A percentile compares a stretch with the other conserved stretches of the same genome.
Evolutionary conservation across 2,888 invertebrate species (phyloP).

Genomic region (Noctua pronuba): DNA sequence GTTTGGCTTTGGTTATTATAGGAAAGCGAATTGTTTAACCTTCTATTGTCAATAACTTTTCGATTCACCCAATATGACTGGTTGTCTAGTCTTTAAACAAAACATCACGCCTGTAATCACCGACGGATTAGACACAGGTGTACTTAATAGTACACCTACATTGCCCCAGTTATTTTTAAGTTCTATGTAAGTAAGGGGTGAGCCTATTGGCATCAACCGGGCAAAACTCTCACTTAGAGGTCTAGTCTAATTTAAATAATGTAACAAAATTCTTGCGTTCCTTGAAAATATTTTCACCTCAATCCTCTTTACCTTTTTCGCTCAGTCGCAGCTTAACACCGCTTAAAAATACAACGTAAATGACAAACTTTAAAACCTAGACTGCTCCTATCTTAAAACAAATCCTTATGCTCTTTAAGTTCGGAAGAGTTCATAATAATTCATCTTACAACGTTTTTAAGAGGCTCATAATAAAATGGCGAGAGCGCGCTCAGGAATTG

Average conservation of each 20-base stretch:
- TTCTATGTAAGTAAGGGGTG: not conserved
- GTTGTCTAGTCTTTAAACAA: not conserved
- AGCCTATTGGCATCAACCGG: not conserved
- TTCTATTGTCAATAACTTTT: not conserved
- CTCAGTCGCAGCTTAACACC: not conserved
- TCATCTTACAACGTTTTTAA: conserved; percentile 62
- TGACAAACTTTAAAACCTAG: conserved; percentile 44
- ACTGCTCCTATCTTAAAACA: conserved; percentile 26
- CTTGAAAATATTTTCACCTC: not conserved
- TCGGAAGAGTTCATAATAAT: conserved; percentile 31
- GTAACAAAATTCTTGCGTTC: not conserved
- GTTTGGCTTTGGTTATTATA: not conserved
- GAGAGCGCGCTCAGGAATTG: conserved; percentile 50
- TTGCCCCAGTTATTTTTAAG: not conserved
- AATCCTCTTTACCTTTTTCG: not conserved
- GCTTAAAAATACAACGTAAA: conserved; percentile 33
- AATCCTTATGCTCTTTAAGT: conserved; percentile 39
- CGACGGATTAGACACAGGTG: too few species aligned
- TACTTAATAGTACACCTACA: not conserved
- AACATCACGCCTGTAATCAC: not conserved
- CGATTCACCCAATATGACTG: too few species aligned
- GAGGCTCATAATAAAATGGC: conserved; percentile 64
- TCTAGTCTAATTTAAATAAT: not conserved
- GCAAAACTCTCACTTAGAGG: not conserved
- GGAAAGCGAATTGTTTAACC: not conserved